phyloP scores from a whole-genome alignment of 1,140 invertebrate species.

The Brachionus manjavacas region DNA sequence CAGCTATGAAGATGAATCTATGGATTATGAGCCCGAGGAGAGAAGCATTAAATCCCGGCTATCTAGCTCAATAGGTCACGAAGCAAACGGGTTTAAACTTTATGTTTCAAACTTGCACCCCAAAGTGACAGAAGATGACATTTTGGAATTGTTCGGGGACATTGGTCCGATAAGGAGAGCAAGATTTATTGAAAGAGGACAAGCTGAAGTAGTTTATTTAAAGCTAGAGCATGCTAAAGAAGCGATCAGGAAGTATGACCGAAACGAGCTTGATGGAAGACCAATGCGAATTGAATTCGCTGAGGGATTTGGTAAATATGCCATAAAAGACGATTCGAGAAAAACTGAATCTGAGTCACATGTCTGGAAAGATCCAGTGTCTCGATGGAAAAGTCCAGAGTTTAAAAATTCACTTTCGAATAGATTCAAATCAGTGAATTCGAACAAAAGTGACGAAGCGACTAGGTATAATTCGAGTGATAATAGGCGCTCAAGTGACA shows the following conservation, averaged over 20 bases:
- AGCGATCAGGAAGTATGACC: conserved; percentile 84
- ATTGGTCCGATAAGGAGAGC: conserved; percentile 77
- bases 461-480: conserved; percentile 4
- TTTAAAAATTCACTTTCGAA: background rate
- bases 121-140: conserved; percentile 78
- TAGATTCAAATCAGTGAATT: background rate
- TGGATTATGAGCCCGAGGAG: background rate
- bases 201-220: conserved; percentile 82
- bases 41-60: background rate
- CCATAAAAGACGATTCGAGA: background rate
- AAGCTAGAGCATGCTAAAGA: conserved; percentile 74
- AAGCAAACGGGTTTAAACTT: conserved; percentile 50
- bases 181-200: conserved; percentile 74
- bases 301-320: background rate
- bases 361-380: conserved; percentile 15
- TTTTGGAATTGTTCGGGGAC: conserved; percentile 84
- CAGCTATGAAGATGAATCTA: background rate
- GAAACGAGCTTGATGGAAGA: conserved; percentile 74
- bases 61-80: background rate
- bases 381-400: background rate
- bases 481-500: conserved; percentile 42
- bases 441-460: background rate
- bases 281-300: conserved; percentile 38
- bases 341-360: conserved; percentile 18
- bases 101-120: conserved; percentile 75